A percentile compares a stretch with the other conserved stretches of the same genome.
phyloP scores from a whole-genome alignment of 2,113 vertebrate genomes.

The Tympanuchus pallidicinctus region DNA sequence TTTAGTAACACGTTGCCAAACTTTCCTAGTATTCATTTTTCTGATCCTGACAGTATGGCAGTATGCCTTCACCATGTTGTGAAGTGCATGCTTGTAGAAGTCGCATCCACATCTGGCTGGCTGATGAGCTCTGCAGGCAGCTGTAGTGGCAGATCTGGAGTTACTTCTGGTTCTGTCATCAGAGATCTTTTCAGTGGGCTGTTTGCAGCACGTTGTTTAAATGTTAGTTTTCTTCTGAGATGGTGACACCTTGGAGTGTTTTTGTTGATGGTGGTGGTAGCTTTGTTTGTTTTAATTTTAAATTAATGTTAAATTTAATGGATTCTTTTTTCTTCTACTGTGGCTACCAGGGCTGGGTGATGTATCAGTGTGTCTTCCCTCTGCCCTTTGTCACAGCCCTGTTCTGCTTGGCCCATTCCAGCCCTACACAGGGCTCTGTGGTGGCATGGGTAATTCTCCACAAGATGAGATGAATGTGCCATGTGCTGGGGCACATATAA shows the following conservation, averaged over 20 bases:
- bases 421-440: rapidly evolving
- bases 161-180: background rate
- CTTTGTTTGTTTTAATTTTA: background rate
- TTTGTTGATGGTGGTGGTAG: background rate
- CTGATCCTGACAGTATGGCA: background rate
- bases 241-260: rapidly evolving
- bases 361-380: rapidly evolving
- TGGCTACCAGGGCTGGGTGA: background rate
- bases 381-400: background rate
- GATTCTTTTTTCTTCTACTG: background rate
- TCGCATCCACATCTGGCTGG: background rate
- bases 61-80: background rate
- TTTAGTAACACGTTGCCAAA: background rate
- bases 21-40: background rate
- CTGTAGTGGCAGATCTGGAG: background rate
- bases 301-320: background rate
- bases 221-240: background rate
- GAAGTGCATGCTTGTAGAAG: background rate
- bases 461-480: rapidly evolving
- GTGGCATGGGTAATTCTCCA: rapidly evolving
- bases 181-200: background rate
- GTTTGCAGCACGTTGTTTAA: background rate
- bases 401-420: rapidly evolving
- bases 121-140: background rate
- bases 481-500: background rate